These are phyloP conservation scores for Columbina picui DNA, from an alignment of 2,113 vertebrate genomes.

Conservation along the genomic window DNA sequence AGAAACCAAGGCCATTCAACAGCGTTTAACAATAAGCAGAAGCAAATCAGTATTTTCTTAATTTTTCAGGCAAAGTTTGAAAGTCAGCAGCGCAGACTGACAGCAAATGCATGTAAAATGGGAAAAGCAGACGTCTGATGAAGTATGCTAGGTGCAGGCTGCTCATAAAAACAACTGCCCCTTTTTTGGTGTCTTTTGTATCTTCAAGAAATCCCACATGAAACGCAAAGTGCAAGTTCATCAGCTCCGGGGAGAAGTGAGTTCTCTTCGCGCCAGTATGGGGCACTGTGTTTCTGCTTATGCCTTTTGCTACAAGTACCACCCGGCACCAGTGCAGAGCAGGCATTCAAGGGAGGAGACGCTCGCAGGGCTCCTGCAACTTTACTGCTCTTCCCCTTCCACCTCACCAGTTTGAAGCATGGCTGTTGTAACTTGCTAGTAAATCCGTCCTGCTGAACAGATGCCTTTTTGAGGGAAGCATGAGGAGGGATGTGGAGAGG, in stretches of 20 bases:
- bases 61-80: no score
- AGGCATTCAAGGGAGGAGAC: neutral
- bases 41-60: neutral
- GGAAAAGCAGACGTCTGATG: neutral
- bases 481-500: neutral
- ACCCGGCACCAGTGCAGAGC: neutral
- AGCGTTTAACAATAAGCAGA: neutral
- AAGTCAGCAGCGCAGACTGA: no score
- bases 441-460: neutral
- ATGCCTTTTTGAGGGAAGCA: neutral
- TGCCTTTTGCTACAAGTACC: neutral
- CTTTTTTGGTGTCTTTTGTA: neutral
- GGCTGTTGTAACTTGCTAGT: neutral
- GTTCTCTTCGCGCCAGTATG: neutral
- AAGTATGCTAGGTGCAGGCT: neutral
- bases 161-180: neutral
- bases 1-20: neutral
- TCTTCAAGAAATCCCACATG: neutral
- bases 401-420: neutral
- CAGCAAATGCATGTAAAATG: fast-evolving
- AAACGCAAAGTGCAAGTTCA: neutral
- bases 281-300: neutral
- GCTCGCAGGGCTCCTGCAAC: neutral
- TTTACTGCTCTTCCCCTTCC: neutral
- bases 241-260: neutral